Percentiles rank a stretch among this genome's conserved stretches.
phyloP scores from a whole-genome alignment of 2,113 vertebrate species.

The Rhinoderma darwinii region DNA sequence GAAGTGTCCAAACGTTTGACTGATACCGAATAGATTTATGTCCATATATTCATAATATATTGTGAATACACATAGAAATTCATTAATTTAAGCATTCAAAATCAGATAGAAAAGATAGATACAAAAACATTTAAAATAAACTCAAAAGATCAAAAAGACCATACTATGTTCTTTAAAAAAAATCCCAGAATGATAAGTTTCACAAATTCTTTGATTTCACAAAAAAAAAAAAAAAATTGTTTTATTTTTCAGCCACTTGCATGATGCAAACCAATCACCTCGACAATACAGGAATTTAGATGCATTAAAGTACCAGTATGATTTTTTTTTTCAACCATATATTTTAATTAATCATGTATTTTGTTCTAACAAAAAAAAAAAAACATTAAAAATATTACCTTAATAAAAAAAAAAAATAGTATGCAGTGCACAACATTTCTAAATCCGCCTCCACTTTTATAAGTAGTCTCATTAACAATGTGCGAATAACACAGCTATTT shows the following conservation, averaged over 20 bases:
- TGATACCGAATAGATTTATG: too few relatives aligned
- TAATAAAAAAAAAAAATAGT: constrained; percentile 66
- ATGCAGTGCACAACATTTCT: constrained; percentile 80
- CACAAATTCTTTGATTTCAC: constrained; percentile 66
- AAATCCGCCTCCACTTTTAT: constrained; percentile 68
- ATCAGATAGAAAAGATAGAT: too few relatives aligned
- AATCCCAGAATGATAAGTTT: not conserved
- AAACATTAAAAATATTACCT: constrained; percentile 46
- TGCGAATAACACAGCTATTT: constrained; percentile 76
- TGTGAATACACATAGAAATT: too few relatives aligned
- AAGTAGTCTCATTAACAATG: constrained; percentile 76
- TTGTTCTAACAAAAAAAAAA: constrained; percentile 61
- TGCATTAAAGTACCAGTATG: constrained; percentile 83
- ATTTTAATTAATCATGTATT: constrained; percentile 78
- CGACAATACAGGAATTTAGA: constrained; percentile 80
- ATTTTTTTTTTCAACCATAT: constrained; percentile 60
- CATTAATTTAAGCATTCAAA: too few relatives aligned
- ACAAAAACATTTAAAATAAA: too few relatives aligned
- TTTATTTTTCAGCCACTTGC: constrained; percentile 87
- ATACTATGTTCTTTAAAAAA: not conserved
- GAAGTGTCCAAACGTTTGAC: too few relatives aligned
- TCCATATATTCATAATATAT: too few relatives aligned
- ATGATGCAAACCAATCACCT: constrained; percentile 81
- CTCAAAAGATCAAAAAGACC: not conserved
- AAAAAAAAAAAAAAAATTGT: constrained; percentile 79